Percentiles rank a stretch among this genome's conserved stretches.
Evolutionary conservation across 2,113 vertebrate genomes (phyloP).

Genomic region (Centrocercus urophasianus): DNA sequence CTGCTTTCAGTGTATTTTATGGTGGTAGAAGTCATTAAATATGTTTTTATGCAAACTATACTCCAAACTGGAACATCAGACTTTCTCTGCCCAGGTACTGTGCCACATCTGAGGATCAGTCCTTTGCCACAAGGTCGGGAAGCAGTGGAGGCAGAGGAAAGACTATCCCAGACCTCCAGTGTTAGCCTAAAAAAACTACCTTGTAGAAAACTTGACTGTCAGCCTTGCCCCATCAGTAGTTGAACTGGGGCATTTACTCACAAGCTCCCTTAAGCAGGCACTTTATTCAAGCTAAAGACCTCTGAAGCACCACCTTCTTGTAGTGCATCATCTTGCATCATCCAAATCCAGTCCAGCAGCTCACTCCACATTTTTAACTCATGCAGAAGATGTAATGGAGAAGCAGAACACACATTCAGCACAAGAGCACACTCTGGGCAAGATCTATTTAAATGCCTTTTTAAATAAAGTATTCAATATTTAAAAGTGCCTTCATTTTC

Average conservation of each 20-base stretch:
- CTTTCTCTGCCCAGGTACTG: neutral
- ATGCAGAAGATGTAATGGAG: neutral
- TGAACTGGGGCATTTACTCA: neutral
- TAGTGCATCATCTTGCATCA: neutral
- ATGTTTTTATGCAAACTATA: slow-evolving; percentile 4
- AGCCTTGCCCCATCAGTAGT: neutral
- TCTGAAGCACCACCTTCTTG: neutral
- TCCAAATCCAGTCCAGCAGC: neutral
- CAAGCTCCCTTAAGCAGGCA: neutral
- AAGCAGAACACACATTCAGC: neutral
- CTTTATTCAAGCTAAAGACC: neutral
- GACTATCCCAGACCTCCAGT: neutral
- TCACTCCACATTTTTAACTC: neutral
- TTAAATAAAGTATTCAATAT: neutral
- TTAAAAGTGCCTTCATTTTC: neutral
- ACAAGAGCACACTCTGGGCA: neutral
- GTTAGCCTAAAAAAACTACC: neutral
- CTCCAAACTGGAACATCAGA: neutral
- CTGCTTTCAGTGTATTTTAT: neutral
- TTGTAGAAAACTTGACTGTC: neutral
- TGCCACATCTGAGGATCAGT: neutral
- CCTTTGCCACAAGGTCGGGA: neutral
- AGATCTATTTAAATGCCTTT: neutral
- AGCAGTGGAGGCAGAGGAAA: neutral
- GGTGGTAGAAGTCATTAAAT: neutral